Evolutionary conservation across 2,113 vertebrate genomes (phyloP).

Genomic region (Silurus meridionalis): DNA sequence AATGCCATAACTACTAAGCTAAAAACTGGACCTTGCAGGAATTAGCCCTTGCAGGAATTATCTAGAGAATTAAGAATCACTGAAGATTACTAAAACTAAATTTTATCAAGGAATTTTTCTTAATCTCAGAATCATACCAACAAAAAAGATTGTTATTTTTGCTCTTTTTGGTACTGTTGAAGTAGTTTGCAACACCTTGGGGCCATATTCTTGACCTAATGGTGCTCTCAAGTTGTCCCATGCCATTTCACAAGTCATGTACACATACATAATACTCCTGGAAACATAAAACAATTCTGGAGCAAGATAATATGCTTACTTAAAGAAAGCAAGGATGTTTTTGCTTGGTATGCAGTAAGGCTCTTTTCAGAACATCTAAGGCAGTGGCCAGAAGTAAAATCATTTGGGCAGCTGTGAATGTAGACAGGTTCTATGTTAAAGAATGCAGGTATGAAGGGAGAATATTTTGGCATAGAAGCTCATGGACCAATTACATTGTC

Average conservation of each 20-base stretch:
- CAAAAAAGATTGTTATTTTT: too few species aligned
- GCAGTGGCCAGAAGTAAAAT: background rate
- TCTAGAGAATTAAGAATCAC: background rate
- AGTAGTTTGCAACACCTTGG: background rate
- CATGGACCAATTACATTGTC: background rate
- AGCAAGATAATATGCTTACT: background rate
- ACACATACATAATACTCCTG: background rate
- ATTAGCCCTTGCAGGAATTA: background rate
- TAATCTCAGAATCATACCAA: background rate
- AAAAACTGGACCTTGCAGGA: background rate
- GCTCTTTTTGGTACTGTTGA: too few species aligned
- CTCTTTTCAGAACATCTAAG: background rate
- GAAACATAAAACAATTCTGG: background rate
- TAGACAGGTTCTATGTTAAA: background rate
- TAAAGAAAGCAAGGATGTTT: background rate
- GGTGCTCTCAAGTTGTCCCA: background rate
- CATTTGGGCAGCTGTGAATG: background rate
- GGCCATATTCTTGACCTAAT: background rate
- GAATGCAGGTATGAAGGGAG: background rate
- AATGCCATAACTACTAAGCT: too few species aligned
- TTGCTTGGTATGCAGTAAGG: too few species aligned
- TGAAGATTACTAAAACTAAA: background rate
- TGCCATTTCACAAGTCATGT: background rate
- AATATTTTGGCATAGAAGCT: background rate
- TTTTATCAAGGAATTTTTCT: background rate